phyloP scores from a whole-genome alignment of 2,113 vertebrate genomes.

The Eretmochelys imbricata region DNA sequence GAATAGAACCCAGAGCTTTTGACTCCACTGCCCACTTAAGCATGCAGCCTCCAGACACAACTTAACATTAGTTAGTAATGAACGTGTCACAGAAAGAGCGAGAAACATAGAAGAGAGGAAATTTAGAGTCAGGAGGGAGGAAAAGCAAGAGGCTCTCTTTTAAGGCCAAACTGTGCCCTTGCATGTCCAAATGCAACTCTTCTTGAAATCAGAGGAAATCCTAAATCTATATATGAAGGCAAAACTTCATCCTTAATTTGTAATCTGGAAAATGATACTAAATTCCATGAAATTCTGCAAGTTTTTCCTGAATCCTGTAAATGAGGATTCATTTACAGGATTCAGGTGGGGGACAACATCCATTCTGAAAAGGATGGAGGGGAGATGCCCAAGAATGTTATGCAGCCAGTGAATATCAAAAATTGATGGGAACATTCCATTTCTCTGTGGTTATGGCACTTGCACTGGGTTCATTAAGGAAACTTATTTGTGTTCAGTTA shows the following conservation, averaged over 20 bases:
- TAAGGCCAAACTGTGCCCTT: not conserved
- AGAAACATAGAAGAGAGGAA: not conserved
- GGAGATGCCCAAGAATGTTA: not conserved
- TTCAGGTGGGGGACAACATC: not conserved
- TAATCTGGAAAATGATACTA: not conserved
- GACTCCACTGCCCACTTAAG: constrained; percentile 7
- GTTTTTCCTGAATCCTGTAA: not conserved
- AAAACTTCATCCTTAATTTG: not conserved
- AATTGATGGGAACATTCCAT: not conserved
- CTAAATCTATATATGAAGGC: not conserved
- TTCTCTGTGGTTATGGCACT: not conserved
- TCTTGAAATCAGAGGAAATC: not conserved
- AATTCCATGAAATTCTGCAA: not conserved
- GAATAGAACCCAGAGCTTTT: not conserved
- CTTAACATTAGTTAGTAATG: not conserved
- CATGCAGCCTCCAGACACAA: not conserved
- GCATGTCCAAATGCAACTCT: not conserved
- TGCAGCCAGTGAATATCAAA: not conserved
- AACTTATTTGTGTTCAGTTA: not conserved
- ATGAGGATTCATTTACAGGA: not conserved
- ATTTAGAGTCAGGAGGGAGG: not conserved
- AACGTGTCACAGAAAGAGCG: not conserved
- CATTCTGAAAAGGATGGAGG: not conserved
- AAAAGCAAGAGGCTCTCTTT: not conserved
- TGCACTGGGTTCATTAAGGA: not conserved